A percentile compares a stretch with the other conserved stretches of the same genome.
Evolutionary conservation across 2,888 invertebrate species (phyloP).

Genomic region (Salpingus planirostris): DNA sequence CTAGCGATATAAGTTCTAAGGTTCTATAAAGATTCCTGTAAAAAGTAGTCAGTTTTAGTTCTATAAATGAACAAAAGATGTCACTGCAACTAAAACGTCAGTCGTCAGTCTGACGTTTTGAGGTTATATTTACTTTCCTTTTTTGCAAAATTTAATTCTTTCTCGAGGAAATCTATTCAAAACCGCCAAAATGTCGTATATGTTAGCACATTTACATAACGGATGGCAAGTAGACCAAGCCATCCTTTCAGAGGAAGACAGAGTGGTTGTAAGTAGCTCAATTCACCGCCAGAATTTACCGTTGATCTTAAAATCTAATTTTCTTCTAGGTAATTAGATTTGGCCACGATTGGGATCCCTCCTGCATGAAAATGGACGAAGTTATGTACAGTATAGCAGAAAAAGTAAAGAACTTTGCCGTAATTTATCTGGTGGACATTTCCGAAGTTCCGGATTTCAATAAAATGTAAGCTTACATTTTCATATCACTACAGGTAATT

Average conservation of each 20-base stretch:
- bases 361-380: conserved; percentile 99
- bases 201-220: conserved; percentile 98
- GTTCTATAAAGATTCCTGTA: too few species aligned
- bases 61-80: too few species aligned
- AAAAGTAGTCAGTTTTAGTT: too few species aligned
- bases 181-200: conserved; percentile 79
- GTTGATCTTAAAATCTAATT: too few species aligned
- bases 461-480: conserved; percentile 96
- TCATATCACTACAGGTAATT: conserved; percentile 14
- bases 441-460: conserved; percentile 98
- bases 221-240: conserved; percentile 99
- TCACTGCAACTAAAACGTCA: too few species aligned
- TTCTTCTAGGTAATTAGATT: conserved; percentile 78
- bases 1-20: too few species aligned
- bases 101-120: too few species aligned
- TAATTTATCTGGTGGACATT: conserved; percentile 94
- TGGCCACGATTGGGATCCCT: conserved; percentile 99
- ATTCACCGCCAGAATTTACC: not conserved
- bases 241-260: conserved; percentile 95
- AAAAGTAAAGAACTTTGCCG: conserved; percentile 98
- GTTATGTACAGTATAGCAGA: conserved; percentile 92
- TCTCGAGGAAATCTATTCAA: not conserved
- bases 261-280: conserved; percentile 83
- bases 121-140: too few species aligned
- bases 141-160: too few species aligned